phyloP scores from a whole-genome alignment of 2,888 invertebrate genomes.

The Rhaphigaster nebulosa region DNA sequence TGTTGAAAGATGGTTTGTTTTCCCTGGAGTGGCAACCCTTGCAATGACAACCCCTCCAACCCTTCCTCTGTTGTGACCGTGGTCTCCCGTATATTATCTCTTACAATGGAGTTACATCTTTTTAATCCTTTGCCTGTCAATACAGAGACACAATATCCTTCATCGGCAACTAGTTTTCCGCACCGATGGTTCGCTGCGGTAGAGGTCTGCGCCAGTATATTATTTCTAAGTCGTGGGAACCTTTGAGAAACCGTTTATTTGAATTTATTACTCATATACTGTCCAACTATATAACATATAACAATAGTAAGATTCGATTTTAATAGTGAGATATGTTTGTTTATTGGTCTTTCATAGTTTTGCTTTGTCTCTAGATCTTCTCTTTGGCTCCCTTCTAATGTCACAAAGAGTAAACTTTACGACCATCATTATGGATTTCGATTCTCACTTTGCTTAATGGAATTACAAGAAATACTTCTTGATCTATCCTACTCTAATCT shows the following conservation, averaged over 20 bases:
- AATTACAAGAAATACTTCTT: neutral
- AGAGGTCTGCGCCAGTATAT: conserved; percentile 10
- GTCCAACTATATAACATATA: conserved; percentile 10
- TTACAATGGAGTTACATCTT: conserved; percentile 52
- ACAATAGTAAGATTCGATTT: neutral
- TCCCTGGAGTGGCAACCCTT: conserved; percentile 33
- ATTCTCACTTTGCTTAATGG: neutral
- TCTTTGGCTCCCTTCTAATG: neutral
- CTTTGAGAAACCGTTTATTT: neutral
- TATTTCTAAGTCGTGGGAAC: conserved; percentile 54
- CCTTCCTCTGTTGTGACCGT: conserved; percentile 48
- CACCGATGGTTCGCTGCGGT: conserved; percentile 2
- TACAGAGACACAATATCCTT: conserved; percentile 20
- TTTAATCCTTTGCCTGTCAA: conserved; percentile 47
- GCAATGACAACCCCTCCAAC: neutral
- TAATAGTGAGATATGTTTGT: conserved; percentile 10
- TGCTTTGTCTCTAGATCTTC: neutral
- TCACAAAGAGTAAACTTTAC: neutral
- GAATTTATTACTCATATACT: conserved; percentile 33
- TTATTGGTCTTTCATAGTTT: neutral
- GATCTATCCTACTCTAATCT: too few species aligned
- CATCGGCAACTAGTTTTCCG: conserved; percentile 12
- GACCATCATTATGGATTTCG: neutral
- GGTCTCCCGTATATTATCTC: conserved; percentile 47
- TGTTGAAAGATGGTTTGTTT: conserved; percentile 58